Evolutionary conservation across 2,113 vertebrate species (phyloP), one percentile per base, ranked within the genome.

Genomic region (Stictonetta naevosa): DNA sequence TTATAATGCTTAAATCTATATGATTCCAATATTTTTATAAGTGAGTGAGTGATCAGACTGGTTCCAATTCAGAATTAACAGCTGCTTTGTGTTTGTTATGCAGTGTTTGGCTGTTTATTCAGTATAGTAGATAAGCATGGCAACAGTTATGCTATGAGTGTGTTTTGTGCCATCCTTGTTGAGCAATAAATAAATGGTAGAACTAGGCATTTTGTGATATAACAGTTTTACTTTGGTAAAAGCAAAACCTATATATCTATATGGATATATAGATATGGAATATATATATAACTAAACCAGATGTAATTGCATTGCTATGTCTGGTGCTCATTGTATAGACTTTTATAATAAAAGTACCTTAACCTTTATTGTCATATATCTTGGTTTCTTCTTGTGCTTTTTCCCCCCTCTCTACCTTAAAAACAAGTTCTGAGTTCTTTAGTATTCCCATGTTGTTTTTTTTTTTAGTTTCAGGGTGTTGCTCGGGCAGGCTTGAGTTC

Each of bases 111-210:
- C 98, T 96, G 97, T 97, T 97, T 96, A 97, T 97, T 97, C 96
- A 96, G 95, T 98, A 98, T 98, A 97, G 97, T 98, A 97, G 97
- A 95, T 98, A 98, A 98, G 98, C 98, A 98, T 99, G 98, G 98
- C 98, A 97, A 96, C 96, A 97, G 97, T 96, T 97, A 95, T 80
- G 96, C 98, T 96, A 26, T 96, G 98, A 96, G 95, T 98, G 97
- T 98, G 95, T 98, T 98, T 98, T 98, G 98, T 99, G 98, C 98
- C 98, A 99, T 98, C 97, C 97, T 98, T 98, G 98, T 98, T 97
- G 97, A 99, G 98, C 98, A 99, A 98, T 99, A 99, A 99, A 98
- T 98, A 99, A 97, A 97, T 97, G 97, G 96, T 97, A 98, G 97
- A 96, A 93, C 90, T 98, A 98, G 98, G 96, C 97, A 97, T 97